Base-by-base conservation (phyloP, 2,113 vertebrate species). In the Chionodraco myersi region DNA sequence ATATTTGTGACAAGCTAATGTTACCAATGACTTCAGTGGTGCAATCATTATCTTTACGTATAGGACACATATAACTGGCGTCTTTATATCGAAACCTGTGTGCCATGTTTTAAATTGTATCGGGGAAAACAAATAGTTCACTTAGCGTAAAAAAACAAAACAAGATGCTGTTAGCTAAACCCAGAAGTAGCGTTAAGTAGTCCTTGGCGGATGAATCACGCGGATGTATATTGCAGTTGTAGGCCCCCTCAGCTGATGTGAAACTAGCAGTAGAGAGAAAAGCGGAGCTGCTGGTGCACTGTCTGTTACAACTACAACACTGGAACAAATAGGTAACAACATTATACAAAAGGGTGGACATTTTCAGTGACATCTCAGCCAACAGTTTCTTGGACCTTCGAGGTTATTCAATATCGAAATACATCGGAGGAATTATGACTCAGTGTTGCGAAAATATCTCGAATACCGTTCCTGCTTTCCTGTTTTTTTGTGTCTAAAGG, bases 261-360 rank as follows among this genome's bases (percentile, higher is more conserved):
- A 93, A 88, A 91, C 74, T 94, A 94, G 77, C 89, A 84, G 85
- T 48, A 87, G 80, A 88, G 79, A 91, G 86, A 90, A 92, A 94
- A 94, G 93, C 92, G 89, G 79, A 94, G 92, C 93, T 92, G 91
- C 93, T 92, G 91, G 91, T 93, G 94, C 90, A 92, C 93, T 91
- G 94, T 93, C 91, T 94, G 89, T 93, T 93, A 94, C 92, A 94
- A 93, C 95, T 93, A 95, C 95, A 90, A 93, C 91, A 95, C 90
- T 92, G 82, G 93, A 90, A 94, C 92, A 94, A 95, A 94, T 94
- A 95, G 94, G 93, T 94, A 94, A 95, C 92, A 93, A 94, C 86
- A 92, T 86, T 73, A 92, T 79, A 68, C 48, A 62, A 93, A 83
- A 86, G 7, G 76, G 71, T 62, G 47, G 72, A 83, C 12, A 41